These are phyloP conservation scores for Dryococelus australis DNA, from an alignment of 2,888 invertebrate genomes.

Conservation along the genomic window DNA sequence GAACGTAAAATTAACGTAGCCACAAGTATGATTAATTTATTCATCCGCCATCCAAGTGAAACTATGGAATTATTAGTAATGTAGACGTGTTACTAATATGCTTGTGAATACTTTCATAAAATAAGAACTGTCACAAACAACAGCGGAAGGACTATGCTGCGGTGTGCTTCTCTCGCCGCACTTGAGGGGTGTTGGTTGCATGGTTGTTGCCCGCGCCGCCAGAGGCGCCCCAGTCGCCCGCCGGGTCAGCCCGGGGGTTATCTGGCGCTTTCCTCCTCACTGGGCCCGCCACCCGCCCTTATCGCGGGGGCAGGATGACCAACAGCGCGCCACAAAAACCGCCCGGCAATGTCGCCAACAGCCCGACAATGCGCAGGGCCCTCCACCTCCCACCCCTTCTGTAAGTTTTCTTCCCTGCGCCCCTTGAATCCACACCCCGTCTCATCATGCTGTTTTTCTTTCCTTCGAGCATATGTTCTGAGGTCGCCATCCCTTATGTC, in stretches of 20 bases:
- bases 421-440: too few relatives aligned
- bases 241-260: slow-evolving; percentile 3
- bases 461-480: not conserved
- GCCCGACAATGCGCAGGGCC: not conserved
- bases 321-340: slow-evolving; percentile 1
- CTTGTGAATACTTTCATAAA: too few relatives aligned
- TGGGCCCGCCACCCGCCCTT: not conserved
- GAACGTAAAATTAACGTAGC: too few relatives aligned
- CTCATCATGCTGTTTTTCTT: too few relatives aligned
- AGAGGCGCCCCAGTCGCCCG: not conserved
- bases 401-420: not conserved
- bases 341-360: not conserved
- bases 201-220: not conserved
- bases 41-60: too few relatives aligned
- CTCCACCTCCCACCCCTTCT: not conserved
- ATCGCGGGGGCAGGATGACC: not conserved
- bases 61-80: too few relatives aligned
- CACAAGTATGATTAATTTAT: too few relatives aligned
- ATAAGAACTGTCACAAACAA: too few relatives aligned
- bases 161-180: too few relatives aligned
- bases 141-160: too few relatives aligned
- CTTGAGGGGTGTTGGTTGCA: not conserved
- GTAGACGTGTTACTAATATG: too few relatives aligned
- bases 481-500: not conserved
- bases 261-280: not conserved